Conservation (phyloP, 2,888 invertebrate species). For the Linnaemya tessellans region DNA sequence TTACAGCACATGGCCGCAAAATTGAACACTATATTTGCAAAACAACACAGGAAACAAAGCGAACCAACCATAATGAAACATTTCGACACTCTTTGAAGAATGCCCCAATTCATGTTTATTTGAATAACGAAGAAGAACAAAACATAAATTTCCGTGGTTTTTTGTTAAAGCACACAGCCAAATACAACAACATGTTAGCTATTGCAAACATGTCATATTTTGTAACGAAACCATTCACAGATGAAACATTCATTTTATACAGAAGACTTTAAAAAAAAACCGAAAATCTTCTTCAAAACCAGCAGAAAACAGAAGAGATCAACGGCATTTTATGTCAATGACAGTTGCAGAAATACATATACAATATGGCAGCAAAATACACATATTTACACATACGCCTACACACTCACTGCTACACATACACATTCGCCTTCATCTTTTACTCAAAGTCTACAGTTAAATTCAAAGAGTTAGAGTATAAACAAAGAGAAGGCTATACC, state of each 20-base stretch:
- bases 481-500: background rate
- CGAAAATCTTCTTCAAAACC: constrained; percentile 2
- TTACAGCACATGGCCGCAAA: background rate
- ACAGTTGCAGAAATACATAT: constrained; percentile 36
- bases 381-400: background rate
- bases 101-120: constrained; percentile 11
- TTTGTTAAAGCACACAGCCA: constrained; percentile 3
- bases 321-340: constrained; percentile 56
- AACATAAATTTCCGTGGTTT: constrained; percentile 54
- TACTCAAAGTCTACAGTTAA: constrained; percentile 11
- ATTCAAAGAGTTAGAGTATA: background rate
- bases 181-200: constrained; percentile 1
- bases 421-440: background rate
- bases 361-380: background rate
- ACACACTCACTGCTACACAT: background rate
- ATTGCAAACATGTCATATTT: constrained; percentile 60
- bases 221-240: constrained; percentile 1
- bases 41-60: background rate
- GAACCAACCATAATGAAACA: constrained; percentile 22
- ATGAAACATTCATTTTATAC: background rate
- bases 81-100: background rate
- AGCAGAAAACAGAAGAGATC: background rate
- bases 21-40: constrained; percentile 23
- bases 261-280: background rate
- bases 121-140: background rate